These are phyloP conservation scores for Zaprionus lachaisei DNA, from an alignment of 1,140 invertebrate genomes.

Conservation along the genomic window DNA sequence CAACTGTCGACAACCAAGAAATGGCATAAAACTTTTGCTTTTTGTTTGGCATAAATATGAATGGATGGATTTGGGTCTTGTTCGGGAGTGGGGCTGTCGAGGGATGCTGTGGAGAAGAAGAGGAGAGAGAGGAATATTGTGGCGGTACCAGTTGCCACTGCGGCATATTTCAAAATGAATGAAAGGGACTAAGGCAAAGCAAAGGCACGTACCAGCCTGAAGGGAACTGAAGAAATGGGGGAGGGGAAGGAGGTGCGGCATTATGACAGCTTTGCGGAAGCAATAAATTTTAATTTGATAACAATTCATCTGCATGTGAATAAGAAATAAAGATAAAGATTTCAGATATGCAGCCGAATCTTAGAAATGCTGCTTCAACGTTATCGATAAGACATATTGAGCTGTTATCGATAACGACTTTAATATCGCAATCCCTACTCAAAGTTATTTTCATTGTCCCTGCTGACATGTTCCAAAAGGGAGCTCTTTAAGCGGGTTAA, in stretches of 20 bases:
- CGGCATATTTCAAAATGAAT: constrained; percentile 40
- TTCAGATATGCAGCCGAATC: constrained; percentile 48
- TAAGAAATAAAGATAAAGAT: constrained; percentile 22
- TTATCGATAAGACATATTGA: neutral
- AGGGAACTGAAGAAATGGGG: neutral
- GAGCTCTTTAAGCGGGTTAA: neutral
- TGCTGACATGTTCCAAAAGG: neutral
- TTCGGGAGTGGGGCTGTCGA: neutral
- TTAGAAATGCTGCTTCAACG: neutral
- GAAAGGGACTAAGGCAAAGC: constrained; percentile 14
- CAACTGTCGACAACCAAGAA: constrained; percentile 70
- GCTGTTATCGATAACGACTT: neutral
- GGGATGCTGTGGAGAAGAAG: neutral
- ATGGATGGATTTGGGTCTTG: constrained; percentile 65
- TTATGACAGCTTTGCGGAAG: constrained; percentile 64
- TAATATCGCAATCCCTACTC: neutral
- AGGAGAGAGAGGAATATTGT: neutral
- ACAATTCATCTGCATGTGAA: constrained; percentile 67
- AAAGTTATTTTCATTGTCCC: neutral
- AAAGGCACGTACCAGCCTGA: constrained; percentile 22
- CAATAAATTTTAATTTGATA: constrained; percentile 75
- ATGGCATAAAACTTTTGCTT: constrained; percentile 74
- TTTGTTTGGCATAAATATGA: constrained; percentile 76
- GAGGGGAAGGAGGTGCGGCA: neutral
- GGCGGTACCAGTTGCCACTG: constrained; percentile 44